These are phyloP conservation scores for Trematomus bernacchii DNA, from an alignment of 2,797 vertebrate species.

Conservation along the genomic window DNA sequence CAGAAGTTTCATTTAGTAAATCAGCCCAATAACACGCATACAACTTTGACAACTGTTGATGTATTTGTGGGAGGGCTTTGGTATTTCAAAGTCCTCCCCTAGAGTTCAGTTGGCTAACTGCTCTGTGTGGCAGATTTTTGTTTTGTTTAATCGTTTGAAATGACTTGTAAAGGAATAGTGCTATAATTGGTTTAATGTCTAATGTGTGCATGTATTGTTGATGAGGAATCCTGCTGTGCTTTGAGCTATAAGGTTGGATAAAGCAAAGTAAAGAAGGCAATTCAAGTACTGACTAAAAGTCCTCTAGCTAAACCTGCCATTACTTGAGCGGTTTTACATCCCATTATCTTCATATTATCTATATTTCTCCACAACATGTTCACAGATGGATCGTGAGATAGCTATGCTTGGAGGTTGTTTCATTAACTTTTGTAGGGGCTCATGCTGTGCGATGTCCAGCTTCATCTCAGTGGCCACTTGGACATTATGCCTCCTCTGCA, in stretches of 20 bases:
- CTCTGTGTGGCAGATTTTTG: not conserved
- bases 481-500: slow-evolving; percentile 25
- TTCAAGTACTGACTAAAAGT: not conserved
- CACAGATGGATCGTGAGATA: not conserved
- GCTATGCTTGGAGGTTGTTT: slow-evolving; percentile 3
- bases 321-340: not conserved
- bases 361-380: not conserved
- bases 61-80: not conserved
- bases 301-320: not conserved
- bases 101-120: not conserved
- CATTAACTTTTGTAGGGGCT: not conserved
- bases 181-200: slow-evolving; percentile 2
- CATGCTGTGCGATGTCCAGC: not conserved
- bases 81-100: not conserved
- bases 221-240: not conserved
- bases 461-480: slow-evolving; percentile 48
- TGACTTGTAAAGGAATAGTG: not conserved
- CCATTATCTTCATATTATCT: not conserved
- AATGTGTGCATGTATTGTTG: slow-evolving; percentile 1
- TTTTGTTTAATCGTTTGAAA: not conserved
- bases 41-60: slow-evolving; percentile 16
- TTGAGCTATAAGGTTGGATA: not conserved
- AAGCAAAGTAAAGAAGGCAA: slow-evolving; percentile 1
- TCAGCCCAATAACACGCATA: slow-evolving; percentile 36
- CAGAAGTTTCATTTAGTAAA: slow-evolving; percentile 38